Percentiles rank a stretch among this genome's conserved stretches.
Evolutionary conservation across 2,113 vertebrate genomes (phyloP).

Genomic region (Hiodon alosoides): DNA sequence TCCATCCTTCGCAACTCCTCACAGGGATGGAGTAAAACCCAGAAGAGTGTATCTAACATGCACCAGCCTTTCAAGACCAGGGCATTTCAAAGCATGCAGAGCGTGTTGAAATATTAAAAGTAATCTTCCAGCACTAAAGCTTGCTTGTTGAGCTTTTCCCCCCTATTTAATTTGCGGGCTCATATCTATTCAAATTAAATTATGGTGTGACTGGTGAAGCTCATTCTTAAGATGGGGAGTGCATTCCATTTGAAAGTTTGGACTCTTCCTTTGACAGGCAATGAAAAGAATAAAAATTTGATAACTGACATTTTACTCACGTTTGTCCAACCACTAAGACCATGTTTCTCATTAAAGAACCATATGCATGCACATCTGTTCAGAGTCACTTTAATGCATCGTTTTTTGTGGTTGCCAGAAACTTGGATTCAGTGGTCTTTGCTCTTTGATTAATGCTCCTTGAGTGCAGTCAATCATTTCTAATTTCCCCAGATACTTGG

Average conservation of each 20-base stretch:
- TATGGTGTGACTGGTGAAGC: not conserved
- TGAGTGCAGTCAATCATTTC: no score
- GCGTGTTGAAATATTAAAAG: not conserved
- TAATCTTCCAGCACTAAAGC: not conserved
- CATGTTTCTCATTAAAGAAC: no score
- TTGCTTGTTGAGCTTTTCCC: not conserved
- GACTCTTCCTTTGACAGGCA: not conserved
- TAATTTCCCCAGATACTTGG: no score
- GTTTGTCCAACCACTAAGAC: no score
- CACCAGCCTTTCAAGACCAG: not conserved
- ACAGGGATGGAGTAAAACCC: not conserved
- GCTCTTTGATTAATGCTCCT: no score
- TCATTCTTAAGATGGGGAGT: not conserved
- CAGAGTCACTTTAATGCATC: no score
- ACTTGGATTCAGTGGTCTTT: no score
- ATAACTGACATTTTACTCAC: no score
- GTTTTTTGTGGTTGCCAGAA: no score
- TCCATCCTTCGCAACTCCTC: constrained; percentile 7
- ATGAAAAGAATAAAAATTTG: no score
- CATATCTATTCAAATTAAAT: constrained; percentile 9
- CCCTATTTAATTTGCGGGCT: not conserved
- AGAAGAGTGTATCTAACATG: constrained; percentile 2
- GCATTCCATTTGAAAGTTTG: not conserved
- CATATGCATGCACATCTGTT: no score
- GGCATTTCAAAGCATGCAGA: not conserved